Base-by-base conservation (phyloP, 2,888 invertebrate species). In the Paralinhomoeus sp. region DNA sequence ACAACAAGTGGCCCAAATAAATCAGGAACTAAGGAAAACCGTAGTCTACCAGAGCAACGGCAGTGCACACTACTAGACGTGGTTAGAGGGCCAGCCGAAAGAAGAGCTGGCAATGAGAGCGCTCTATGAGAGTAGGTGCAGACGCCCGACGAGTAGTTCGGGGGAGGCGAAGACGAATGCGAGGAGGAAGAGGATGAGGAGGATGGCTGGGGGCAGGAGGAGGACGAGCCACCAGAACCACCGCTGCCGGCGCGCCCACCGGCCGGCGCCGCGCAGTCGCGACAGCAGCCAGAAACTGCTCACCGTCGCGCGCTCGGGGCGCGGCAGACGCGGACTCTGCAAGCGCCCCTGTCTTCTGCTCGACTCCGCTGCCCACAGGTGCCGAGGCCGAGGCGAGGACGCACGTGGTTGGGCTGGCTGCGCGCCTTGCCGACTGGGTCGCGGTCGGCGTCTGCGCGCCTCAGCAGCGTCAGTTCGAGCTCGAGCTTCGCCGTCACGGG, bases 401-500 rank as follows among this genome's bases (percentile, higher is more conserved):
- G 5, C 7, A 57, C 58, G 31, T 56, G 55, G 45, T 58, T 58
- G 15, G 58, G 58, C 41, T 59, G 54, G 21, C 53, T 53, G 3
- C 58, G 48, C 41, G 54, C 55, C 44, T 49, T 51, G 20, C 58
- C 58, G 5, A 58, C 57, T 3, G 57, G 57, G 24, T 57, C 52
- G n/a, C 38, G 36, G 23, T 54, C 46, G 2, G 58, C 56, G 23
- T 55, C 56, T 13, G 45, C 51, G 23, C 45, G 40, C 2, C 52
- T 44, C 20, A 58, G 33, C 22, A 58, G 43, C 37, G 46, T 42
- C 47, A 59, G 43, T 37, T 59, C 57, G 52, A 58, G 48, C 41
- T 58, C 58, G 17, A 59, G 50, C n/a, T 54, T 47, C 7, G 57
- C 58, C 45, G 55, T 56, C 7, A 57, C 53, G 47, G 52, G 54